Evolutionary conservation across 2,888 invertebrate species (phyloP).

Genomic region (Agapostemon virescens): DNA sequence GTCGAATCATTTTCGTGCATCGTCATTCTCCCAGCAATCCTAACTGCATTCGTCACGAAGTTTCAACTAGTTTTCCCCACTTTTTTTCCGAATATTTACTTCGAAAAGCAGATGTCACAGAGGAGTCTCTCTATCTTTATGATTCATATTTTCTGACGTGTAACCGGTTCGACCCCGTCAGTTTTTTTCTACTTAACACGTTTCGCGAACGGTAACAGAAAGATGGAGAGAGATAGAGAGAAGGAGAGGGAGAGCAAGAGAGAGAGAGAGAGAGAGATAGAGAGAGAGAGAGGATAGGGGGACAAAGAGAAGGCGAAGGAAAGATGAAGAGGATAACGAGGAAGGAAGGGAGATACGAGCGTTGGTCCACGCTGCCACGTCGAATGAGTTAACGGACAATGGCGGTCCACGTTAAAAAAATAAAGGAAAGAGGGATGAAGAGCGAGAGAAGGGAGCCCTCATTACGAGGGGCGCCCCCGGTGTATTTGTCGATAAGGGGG

Average conservation of each 20-base stretch:
- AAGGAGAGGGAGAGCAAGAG: constrained; percentile 44
- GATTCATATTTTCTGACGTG: constrained; percentile 65
- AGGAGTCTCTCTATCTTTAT: constrained; percentile 55
- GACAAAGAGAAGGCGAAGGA: constrained; percentile 52
- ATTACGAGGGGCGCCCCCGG: constrained; percentile 77
- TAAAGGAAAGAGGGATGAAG: constrained; percentile 64
- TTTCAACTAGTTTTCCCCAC: background rate
- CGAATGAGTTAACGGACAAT: constrained; percentile 77
- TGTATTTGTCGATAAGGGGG: constrained; percentile 79
- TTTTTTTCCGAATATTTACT: constrained; percentile 40
- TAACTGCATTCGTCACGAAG: background rate
- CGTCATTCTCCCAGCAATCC: background rate
- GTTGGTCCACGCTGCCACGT: constrained; percentile 70
- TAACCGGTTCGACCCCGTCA: constrained; percentile 62
- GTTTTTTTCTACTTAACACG: constrained; percentile 49
- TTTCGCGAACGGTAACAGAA: constrained; percentile 14
- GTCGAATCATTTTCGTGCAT: background rate
- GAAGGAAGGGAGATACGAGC: constrained; percentile 71
- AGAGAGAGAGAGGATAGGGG: background rate
- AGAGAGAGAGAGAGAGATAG: background rate
- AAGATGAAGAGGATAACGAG: constrained; percentile 61
- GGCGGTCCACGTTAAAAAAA: constrained; percentile 71
- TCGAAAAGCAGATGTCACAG: constrained; percentile 66
- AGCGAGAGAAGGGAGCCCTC: constrained; percentile 72
- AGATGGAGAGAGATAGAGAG: background rate